These are phyloP conservation scores for Cyphomyrmex costatus DNA, from an alignment of 1,140 invertebrate species.

Conservation along the genomic window DNA sequence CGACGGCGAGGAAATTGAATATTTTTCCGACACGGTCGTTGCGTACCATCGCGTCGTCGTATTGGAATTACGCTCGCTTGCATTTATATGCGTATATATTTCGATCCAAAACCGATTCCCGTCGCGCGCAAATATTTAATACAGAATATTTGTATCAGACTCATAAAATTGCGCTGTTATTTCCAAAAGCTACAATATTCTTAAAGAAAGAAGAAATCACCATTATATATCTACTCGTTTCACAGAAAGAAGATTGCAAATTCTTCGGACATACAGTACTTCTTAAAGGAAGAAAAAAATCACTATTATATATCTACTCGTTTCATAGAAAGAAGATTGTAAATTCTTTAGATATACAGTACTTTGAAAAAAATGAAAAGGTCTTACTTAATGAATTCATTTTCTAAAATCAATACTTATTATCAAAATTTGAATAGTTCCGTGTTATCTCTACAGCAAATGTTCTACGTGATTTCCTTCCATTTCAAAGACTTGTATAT, in stretches of 20 bases:
- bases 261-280: neutral
- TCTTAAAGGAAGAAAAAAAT: neutral
- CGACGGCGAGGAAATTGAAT: constrained; percentile 53
- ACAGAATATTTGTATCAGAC: neutral
- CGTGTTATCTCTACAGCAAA: neutral
- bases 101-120: neutral
- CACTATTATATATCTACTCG: neutral
- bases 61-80: constrained; percentile 7
- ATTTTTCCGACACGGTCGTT: constrained; percentile 40
- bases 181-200: neutral
- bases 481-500: constrained; percentile 2
- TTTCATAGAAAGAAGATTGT: neutral
- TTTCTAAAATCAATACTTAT: constrained; percentile 12
- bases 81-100: constrained; percentile 22
- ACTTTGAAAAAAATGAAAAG: neutral
- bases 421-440: constrained; percentile 4
- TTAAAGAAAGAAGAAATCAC: neutral
- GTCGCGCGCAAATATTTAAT: neutral
- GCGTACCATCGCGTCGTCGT: constrained; percentile 3
- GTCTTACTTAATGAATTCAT: neutral
- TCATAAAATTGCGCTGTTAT: neutral
- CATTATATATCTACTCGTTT: neutral
- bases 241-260: neutral
- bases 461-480: neutral
- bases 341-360: neutral